Evolutionary conservation across 2,113 vertebrate species (phyloP).

Genomic region (Pygoscelis antarcticus): DNA sequence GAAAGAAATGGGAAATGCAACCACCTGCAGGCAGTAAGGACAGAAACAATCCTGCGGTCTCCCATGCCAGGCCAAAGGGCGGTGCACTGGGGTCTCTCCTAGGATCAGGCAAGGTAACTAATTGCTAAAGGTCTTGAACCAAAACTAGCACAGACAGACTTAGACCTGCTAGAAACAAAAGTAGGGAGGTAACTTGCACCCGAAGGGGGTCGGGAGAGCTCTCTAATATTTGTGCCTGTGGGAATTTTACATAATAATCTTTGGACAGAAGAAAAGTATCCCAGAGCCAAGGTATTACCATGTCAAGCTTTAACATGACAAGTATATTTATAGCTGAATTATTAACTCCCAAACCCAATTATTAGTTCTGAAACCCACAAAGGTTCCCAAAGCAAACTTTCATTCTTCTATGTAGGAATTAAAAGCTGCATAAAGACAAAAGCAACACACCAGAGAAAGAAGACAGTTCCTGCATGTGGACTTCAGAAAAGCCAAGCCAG

Average conservation of each 20-base stretch:
- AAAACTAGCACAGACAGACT: neutral
- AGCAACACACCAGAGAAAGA: neutral
- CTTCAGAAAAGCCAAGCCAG: neutral
- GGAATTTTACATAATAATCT: neutral
- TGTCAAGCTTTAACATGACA: neutral
- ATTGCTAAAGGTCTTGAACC: neutral
- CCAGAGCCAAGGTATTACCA: neutral
- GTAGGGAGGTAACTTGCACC: neutral
- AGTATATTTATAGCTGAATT: neutral
- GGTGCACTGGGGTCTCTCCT: accelerated
- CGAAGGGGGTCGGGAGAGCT: neutral
- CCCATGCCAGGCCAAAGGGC: neutral
- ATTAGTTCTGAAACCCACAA: neutral
- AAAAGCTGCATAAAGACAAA: neutral
- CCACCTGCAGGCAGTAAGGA: neutral
- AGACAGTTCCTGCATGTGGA: neutral
- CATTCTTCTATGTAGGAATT: neutral
- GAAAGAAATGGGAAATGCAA: neutral
- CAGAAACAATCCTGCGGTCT: neutral
- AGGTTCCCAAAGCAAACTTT: neutral
- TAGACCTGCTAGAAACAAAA: neutral
- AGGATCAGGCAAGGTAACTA: neutral
- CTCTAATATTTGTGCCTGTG: neutral
- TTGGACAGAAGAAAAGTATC: neutral
- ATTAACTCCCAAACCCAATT: neutral